These are phyloP conservation scores for Zhuqinia jingwanae DNA, from an alignment of 2,888 invertebrate species.

Conservation along the genomic window DNA sequence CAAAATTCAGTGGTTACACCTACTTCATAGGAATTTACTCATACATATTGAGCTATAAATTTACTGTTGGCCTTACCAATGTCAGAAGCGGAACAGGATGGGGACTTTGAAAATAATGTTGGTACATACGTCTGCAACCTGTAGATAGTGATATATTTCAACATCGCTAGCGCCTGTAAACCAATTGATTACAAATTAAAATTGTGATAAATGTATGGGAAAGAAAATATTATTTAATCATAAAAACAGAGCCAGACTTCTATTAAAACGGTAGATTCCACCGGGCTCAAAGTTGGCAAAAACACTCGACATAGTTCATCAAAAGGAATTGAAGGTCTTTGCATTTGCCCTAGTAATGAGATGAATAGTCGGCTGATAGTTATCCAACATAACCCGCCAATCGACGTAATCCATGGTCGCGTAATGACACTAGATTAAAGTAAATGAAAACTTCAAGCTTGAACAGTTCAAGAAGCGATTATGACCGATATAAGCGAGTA, in stretches of 20 bases:
- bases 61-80: conserved; percentile 30
- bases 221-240: too few species aligned
- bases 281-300: conserved; percentile 55
- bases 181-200: too few species aligned
- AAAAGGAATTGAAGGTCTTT: conserved; percentile 52
- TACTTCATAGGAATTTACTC: too few species aligned
- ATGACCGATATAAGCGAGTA: too few species aligned
- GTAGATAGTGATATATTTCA: conserved; percentile 45
- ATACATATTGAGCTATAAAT: neutral
- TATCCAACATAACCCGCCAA: conserved; percentile 69
- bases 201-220: too few species aligned
- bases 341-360: conserved; percentile 64
- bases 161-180: conserved; percentile 29
- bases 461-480: too few species aligned
- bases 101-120: conserved; percentile 6
- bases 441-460: neutral
- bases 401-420: conserved; percentile 68
- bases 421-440: conserved; percentile 70
- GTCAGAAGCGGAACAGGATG: neutral
- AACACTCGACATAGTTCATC: conserved; percentile 53
- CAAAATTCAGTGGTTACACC: too few species aligned
- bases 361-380: conserved; percentile 62
- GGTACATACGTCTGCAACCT: neutral
- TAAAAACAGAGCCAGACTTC: too few species aligned
- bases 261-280: conserved; percentile 61